Conservation (phyloP, 2,113 vertebrate genomes). For the Cyprinus carpio region DNA sequence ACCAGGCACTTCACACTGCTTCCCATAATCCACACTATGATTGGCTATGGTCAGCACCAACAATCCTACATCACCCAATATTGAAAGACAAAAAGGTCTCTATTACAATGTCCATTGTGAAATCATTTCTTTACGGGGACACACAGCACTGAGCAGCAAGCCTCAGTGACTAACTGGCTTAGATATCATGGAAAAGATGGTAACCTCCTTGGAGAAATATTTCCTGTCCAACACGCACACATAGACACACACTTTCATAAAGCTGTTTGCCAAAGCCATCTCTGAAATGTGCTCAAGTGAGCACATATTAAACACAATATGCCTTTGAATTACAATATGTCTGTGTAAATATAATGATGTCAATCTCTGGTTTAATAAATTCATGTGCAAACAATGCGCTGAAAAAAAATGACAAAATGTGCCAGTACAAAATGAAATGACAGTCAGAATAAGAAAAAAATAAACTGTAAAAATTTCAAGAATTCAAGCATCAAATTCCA, state of each 20-base stretch:
- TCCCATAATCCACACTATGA: conserved; percentile 10
- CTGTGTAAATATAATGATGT: not conserved
- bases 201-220: not conserved
- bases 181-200: conserved; percentile 49
- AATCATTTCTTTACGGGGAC: conserved; percentile 43
- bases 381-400: not conserved
- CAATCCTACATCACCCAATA: conserved; percentile 31
- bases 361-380: not conserved
- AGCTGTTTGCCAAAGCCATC: conserved; percentile 11
- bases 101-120: conserved; percentile 31
- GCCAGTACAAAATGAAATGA: not conserved
- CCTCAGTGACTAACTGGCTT: not conserved
- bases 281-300: not conserved
- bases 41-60: conserved; percentile 2
- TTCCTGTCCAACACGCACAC: conserved; percentile 15
- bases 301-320: not conserved
- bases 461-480: no score
- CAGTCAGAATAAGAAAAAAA: no score
- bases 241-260: conserved; percentile 37
- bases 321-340: not conserved
- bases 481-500: no score
- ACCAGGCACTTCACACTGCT: conserved; percentile 68
- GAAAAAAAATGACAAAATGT: not conserved
- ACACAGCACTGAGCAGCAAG: conserved; percentile 29
- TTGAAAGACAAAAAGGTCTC: not conserved